These are phyloP conservation scores for Camponotus vicinus DNA, from an alignment of 1,140 invertebrate genomes.

Conservation along the genomic window DNA sequence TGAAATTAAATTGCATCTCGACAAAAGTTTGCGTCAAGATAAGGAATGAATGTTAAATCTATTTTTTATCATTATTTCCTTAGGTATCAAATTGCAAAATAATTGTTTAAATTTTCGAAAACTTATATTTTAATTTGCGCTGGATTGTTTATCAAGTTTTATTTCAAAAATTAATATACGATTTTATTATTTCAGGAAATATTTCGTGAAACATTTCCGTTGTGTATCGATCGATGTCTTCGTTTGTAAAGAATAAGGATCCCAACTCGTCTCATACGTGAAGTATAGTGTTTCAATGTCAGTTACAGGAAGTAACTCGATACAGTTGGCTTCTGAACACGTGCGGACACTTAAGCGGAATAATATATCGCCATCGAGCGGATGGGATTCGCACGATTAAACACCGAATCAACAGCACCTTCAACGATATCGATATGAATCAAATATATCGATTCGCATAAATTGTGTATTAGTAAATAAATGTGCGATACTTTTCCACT, in stretches of 20 bases:
- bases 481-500: background rate
- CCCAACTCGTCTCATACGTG: slow-evolving; percentile 52
- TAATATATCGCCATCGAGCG: slow-evolving; percentile 26
- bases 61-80: background rate
- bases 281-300: slow-evolving; percentile 70
- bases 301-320: slow-evolving; percentile 74
- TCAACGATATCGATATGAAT: slow-evolving; percentile 12
- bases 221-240: background rate
- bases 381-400: slow-evolving; percentile 32
- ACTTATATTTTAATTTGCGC: background rate
- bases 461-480: background rate
- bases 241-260: slow-evolving; percentile 37
- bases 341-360: slow-evolving; percentile 72
- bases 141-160: background rate
- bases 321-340: slow-evolving; percentile 78
- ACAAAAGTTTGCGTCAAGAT: background rate
- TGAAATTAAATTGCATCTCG: background rate
- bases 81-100: background rate
- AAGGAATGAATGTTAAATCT: background rate
- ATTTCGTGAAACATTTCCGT: background rate
- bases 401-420: slow-evolving; percentile 1
- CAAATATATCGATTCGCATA: background rate
- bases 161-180: background rate
- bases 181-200: too few species aligned
- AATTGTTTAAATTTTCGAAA: background rate